A percentile compares a stretch with the other conserved stretches of the same genome.
These are phyloP conservation scores for Hoplodrina ambigua DNA, from an alignment of 2,888 invertebrate genomes.

Conservation along the genomic window DNA sequence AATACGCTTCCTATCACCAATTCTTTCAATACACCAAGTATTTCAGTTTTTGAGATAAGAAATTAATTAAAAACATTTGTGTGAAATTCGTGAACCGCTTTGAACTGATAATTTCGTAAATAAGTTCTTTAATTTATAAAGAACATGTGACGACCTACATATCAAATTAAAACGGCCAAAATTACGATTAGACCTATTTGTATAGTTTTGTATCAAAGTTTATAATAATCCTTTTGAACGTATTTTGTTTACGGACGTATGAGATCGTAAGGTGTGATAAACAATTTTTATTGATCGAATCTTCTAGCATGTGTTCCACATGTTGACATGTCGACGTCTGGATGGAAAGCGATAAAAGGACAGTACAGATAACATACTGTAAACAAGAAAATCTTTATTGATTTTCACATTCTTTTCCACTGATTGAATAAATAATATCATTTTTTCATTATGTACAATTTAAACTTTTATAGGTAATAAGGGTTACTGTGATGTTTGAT, in stretches of 20 bases:
- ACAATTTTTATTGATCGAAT: slow-evolving; percentile 70
- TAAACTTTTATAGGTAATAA: too few relatives aligned
- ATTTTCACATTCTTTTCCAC: slow-evolving; percentile 34
- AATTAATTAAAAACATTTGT: background rate
- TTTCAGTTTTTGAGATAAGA: background rate
- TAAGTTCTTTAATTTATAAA: too few relatives aligned
- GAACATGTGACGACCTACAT: too few relatives aligned
- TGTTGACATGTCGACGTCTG: slow-evolving; percentile 46
- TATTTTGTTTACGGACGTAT: slow-evolving; percentile 50
- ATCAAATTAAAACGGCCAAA: background rate
- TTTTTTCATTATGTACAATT: background rate
- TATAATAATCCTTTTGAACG: background rate
- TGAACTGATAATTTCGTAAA: background rate
- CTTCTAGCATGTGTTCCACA: slow-evolving; percentile 61
- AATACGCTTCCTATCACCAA: background rate
- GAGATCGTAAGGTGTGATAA: slow-evolving; percentile 57
- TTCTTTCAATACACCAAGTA: background rate
- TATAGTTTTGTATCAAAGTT: background rate
- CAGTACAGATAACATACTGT: slow-evolving; percentile 33
- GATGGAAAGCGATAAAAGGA: slow-evolving; percentile 50
- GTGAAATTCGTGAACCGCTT: background rate
- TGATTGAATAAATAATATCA: slow-evolving; percentile 8
- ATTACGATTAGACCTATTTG: background rate
- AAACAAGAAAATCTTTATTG: slow-evolving; percentile 44
- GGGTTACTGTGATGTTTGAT: too few relatives aligned